Conservation (phyloP, 2,113 vertebrate genomes). For the Elephas maximus region DNA sequence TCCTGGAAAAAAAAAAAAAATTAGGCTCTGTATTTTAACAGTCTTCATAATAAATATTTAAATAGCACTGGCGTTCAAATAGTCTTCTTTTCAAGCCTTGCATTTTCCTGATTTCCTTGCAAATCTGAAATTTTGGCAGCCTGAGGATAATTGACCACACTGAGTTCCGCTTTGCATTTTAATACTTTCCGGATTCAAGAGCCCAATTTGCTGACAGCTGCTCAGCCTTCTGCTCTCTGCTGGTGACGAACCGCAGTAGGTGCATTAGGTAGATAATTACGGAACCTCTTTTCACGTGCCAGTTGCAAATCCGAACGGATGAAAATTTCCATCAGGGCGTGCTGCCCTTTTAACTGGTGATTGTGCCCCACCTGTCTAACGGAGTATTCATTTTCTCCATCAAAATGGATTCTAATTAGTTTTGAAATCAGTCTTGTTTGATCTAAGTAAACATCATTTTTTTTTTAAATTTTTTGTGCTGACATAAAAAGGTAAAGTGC, state of each 20-base stretch:
- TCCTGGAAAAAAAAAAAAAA: background rate
- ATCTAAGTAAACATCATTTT: background rate
- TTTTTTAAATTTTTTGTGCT: background rate
- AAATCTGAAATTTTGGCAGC: background rate
- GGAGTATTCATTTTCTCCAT: background rate
- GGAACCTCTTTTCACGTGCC: fast-evolving
- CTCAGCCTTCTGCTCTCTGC: background rate
- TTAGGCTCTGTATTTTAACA: background rate
- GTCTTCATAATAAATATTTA: background rate
- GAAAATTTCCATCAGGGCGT: background rate
- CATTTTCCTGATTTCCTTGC: background rate
- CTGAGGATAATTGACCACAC: background rate
- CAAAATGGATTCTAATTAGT: background rate
- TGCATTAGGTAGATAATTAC: fast-evolving
- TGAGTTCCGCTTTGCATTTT: background rate
- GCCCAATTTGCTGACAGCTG: background rate
- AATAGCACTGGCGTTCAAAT: background rate
- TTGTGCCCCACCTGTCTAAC: background rate
- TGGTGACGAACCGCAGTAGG: fast-evolving
- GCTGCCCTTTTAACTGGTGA: background rate
- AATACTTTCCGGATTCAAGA: background rate
- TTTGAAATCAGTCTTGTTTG: constrained; percentile 22
- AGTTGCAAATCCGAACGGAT: background rate
- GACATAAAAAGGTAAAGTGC: background rate
- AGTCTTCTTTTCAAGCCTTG: background rate